phyloP scores from a whole-genome alignment of 1,140 invertebrate species.

The Mactra quadrangularis region DNA sequence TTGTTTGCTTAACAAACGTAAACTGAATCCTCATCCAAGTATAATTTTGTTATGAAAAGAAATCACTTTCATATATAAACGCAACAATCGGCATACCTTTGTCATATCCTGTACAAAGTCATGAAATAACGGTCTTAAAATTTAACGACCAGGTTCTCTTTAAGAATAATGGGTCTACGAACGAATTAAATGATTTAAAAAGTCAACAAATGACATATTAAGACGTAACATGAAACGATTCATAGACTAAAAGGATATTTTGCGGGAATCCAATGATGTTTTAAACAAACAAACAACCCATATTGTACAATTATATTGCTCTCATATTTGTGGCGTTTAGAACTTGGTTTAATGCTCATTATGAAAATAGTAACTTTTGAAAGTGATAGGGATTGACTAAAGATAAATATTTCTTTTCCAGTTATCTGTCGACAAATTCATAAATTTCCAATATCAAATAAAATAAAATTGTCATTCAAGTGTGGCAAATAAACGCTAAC shows the following conservation, averaged over 20 bases:
- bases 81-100: slow-evolving; percentile 5
- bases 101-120: slow-evolving; percentile 19
- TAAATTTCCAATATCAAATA: slow-evolving; percentile 58
- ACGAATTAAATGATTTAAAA: slow-evolving; percentile 21
- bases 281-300: slow-evolving; percentile 30
- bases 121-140: background rate
- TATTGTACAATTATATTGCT: slow-evolving; percentile 18
- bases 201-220: slow-evolving; percentile 33
- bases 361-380: slow-evolving; percentile 56
- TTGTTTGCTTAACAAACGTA: no score
- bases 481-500: slow-evolving; percentile 44
- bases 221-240: slow-evolving; percentile 49
- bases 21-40: no score
- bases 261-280: slow-evolving; percentile 51
- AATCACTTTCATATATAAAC: slow-evolving; percentile 36
- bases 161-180: slow-evolving; percentile 11
- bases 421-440: slow-evolving; percentile 53
- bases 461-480: slow-evolving; percentile 54
- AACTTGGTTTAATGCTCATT: slow-evolving; percentile 22
- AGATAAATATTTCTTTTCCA: slow-evolving; percentile 54
- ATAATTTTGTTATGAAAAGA: slow-evolving; percentile 14
- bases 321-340: slow-evolving; percentile 1
- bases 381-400: slow-evolving; percentile 32
- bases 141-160: background rate
- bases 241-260: slow-evolving; percentile 33